A percentile compares a stretch with the other conserved stretches of the same genome.
phyloP scores from a whole-genome alignment of 1,140 invertebrate genomes.

The Lepidurus couesii region DNA sequence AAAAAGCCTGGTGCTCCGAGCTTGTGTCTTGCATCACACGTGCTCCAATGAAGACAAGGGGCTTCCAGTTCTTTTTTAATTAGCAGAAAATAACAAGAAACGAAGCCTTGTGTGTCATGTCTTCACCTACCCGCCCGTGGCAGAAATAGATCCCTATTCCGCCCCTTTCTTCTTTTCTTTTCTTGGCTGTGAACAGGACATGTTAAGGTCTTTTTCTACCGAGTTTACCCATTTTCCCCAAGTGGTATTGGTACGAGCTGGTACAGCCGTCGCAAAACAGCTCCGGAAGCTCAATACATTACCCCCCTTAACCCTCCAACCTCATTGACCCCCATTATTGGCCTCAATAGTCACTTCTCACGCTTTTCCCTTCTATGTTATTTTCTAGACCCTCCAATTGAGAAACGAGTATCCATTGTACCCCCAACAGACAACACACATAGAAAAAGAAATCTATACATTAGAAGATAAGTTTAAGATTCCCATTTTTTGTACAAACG shows the following conservation, averaged over 20 bases:
- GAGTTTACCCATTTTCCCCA: not conserved
- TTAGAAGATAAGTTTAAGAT: not conserved
- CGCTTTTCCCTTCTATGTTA: not conserved
- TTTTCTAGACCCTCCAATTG: not conserved
- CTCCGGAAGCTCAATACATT: slow-evolving; percentile 18
- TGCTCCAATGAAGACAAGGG: not conserved
- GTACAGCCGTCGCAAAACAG: slow-evolving; percentile 14
- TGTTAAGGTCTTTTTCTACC: not conserved
- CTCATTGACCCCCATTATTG: not conserved
- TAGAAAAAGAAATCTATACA: too few relatives aligned
- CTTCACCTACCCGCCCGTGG: not conserved
- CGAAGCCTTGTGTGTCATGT: not conserved
- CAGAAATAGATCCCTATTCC: not conserved
- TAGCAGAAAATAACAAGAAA: slow-evolving; percentile 19
- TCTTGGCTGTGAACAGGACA: not conserved
- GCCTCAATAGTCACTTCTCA: not conserved
- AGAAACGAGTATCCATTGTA: not conserved
- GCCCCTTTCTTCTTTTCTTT: not conserved
- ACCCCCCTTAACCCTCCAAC: not conserved
- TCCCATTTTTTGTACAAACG: not conserved
- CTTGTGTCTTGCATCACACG: not conserved
- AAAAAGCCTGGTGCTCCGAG: not conserved
- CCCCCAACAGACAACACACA: not conserved
- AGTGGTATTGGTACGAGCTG: slow-evolving; percentile 1
- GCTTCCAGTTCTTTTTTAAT: slow-evolving; percentile 19